Conservation (phyloP, 1,140 invertebrate genomes). For the Radopholus similis region DNA sequence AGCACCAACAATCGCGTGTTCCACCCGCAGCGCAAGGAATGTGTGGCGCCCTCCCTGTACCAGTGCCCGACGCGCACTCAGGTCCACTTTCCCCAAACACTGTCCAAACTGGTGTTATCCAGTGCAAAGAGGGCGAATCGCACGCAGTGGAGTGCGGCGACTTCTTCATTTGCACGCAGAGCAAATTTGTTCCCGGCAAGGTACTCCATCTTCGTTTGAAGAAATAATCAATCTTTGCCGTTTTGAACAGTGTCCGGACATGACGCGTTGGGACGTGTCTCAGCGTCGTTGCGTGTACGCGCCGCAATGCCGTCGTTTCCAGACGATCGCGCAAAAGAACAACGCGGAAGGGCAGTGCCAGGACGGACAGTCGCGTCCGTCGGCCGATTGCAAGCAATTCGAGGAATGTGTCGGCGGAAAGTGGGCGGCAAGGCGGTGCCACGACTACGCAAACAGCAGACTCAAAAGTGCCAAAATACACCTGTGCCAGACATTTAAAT, state of each 20-base stretch:
- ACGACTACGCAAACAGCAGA: constrained; percentile 1
- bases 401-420: background rate
- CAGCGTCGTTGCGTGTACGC: constrained; percentile 11
- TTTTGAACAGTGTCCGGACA: constrained; percentile 22
- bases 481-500: background rate
- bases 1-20: constrained; percentile 1
- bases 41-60: constrained; percentile 2
- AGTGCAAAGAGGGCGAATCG: constrained; percentile 21
- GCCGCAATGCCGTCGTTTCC: background rate
- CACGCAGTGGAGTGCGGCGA: constrained; percentile 12
- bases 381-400: constrained; percentile 14
- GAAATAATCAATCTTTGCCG: no score
- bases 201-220: no score
- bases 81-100: background rate
- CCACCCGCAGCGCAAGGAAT: constrained; percentile 5
- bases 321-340: background rate
- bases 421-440: constrained; percentile 4
- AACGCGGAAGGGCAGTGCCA: background rate
- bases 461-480: constrained; percentile 14
- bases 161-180: constrained; percentile 17
- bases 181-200: constrained; percentile 3
- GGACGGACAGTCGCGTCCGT: constrained; percentile 3
- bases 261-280: constrained; percentile 11
- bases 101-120: background rate
- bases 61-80: constrained; percentile 11